These are phyloP conservation scores for Vidua macroura DNA, from an alignment of 2,113 vertebrate species.

Conservation along the genomic window DNA sequence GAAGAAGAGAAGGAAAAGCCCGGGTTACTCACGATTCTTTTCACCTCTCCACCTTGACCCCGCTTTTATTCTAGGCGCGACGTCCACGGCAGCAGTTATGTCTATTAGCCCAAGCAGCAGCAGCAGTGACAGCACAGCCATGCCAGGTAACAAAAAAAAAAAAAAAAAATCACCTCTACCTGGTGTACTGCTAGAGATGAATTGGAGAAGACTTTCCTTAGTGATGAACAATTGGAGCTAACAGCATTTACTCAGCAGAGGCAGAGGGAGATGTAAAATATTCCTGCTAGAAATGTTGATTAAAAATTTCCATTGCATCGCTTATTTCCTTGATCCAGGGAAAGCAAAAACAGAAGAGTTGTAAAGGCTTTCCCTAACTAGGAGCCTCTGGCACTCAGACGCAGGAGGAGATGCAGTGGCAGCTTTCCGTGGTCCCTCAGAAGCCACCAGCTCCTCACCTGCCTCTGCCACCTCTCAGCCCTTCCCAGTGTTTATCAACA, in stretches of 20 bases:
- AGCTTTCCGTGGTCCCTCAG: constrained; percentile 51
- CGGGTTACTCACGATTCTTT: constrained; percentile 90
- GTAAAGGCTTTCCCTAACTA: not conserved
- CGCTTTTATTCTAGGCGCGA: constrained; percentile 76
- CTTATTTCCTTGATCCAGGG: constrained; percentile 33
- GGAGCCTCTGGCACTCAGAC: constrained; percentile 45
- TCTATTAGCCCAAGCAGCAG: constrained; percentile 76
- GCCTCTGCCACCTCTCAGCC: constrained; percentile 66
- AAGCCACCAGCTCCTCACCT: constrained; percentile 58
- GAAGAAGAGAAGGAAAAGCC: constrained; percentile 52
- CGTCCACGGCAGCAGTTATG: constrained; percentile 72
- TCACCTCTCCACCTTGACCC: constrained; percentile 94
- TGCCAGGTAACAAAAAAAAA: constrained; percentile 66
- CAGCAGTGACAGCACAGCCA: constrained; percentile 77
- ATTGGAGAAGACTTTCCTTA: constrained; percentile 61
- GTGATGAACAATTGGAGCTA: constrained; percentile 55
- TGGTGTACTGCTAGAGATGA: constrained; percentile 51
- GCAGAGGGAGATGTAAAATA: constrained; percentile 51
- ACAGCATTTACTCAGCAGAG: constrained; percentile 63
- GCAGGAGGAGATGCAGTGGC: constrained; percentile 44
- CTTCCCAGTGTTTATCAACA: constrained; percentile 75
- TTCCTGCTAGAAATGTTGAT: constrained; percentile 30
- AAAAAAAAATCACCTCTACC: constrained; percentile 49
- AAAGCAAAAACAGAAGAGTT: constrained; percentile 14
- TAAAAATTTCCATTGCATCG: constrained; percentile 22